phyloP scores from a whole-genome alignment of 2,113 vertebrate genomes.

The Heteronetta atricapilla region DNA sequence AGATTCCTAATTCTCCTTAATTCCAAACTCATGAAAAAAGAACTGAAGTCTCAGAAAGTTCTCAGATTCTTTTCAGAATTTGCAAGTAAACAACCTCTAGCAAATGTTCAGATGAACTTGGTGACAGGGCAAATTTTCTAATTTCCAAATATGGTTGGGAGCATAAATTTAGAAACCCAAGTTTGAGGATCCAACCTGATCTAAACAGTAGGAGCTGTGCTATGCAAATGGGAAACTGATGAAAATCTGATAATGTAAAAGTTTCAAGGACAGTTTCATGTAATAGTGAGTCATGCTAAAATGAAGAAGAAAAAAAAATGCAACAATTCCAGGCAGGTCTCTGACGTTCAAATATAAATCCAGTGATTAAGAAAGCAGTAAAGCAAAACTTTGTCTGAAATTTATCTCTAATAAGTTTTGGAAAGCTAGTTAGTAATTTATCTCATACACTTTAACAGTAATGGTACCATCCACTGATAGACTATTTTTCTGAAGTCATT shows the following conservation, averaged over 20 bases:
- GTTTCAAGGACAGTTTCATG: neutral
- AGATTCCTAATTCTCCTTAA: constrained; percentile 14
- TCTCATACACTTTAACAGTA: neutral
- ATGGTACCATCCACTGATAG: neutral
- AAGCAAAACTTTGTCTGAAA: neutral
- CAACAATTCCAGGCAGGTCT: neutral
- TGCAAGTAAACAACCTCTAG: neutral
- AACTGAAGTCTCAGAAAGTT: neutral
- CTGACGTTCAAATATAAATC: neutral
- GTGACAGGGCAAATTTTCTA: neutral
- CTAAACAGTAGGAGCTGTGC: neutral
- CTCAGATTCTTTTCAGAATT: constrained; percentile 1
- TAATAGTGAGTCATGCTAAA: neutral
- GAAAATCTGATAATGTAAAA: neutral
- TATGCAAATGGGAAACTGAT: neutral
- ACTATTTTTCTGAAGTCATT: neutral
- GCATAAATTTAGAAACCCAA: neutral
- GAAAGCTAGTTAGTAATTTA: neutral
- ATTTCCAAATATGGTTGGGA: neutral
- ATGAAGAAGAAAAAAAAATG: neutral
- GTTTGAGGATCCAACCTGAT: neutral
- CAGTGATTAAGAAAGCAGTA: neutral
- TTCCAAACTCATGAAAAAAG: neutral
- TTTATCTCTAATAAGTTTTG: neutral
- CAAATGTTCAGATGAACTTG: neutral